Evolutionary conservation across 2,113 vertebrate genomes (phyloP).

Genomic region (Anoplopoma fimbria): DNA sequence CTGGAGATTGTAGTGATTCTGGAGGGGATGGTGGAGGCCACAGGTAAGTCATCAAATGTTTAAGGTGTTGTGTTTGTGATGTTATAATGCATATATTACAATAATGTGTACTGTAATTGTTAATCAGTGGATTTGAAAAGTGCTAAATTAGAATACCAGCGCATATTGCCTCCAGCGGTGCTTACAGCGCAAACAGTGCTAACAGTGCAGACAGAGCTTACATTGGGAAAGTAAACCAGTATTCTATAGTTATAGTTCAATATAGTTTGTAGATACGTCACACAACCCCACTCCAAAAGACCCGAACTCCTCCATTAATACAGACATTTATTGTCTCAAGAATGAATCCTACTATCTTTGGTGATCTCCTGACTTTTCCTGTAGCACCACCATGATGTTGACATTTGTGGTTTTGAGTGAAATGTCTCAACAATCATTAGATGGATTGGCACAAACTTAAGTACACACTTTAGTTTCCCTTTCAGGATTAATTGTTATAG

Average conservation of each 20-base stretch:
- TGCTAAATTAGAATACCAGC: too few species aligned
- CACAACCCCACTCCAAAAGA: not conserved
- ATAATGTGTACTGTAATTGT: not conserved
- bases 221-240: not conserved
- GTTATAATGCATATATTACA: not conserved
- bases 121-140: not conserved
- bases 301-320: not conserved
- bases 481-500: not conserved
- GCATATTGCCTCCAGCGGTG: too few species aligned
- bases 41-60: constrained; percentile 86
- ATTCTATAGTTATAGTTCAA: too few species aligned
- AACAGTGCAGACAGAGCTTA: too few species aligned
- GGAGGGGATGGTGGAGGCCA: constrained; percentile 99
- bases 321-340: not conserved
- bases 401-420: not conserved
- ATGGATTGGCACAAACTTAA: not conserved
- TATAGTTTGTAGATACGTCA: not conserved
- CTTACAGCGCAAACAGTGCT: too few species aligned
- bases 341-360: not conserved
- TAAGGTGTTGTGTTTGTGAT: not conserved
- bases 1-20: constrained; percentile 98
- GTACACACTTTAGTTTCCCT: not conserved
- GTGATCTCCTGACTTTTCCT: not conserved
- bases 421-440: not conserved
- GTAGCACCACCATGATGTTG: not conserved